Percentiles rank a stretch among this genome's conserved stretches.
Conservation (phyloP, 1,140 invertebrate genomes). For the Drosophila navojoa region DNA sequence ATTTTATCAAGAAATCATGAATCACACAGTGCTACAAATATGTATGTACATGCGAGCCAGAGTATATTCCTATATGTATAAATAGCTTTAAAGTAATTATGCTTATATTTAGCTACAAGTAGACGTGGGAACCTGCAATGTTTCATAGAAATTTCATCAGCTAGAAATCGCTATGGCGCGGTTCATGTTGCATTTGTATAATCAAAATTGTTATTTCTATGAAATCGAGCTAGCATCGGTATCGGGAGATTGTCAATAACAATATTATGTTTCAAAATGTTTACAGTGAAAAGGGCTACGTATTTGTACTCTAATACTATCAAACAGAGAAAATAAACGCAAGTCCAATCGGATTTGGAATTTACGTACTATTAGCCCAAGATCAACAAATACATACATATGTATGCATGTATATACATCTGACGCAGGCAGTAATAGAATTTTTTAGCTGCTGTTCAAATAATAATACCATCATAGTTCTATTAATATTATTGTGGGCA, state of each 20-base stretch:
- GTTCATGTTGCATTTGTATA: conserved; percentile 22
- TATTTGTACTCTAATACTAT: too few relatives aligned
- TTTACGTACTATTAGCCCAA: neutral
- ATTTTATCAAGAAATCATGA: neutral
- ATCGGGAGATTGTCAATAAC: conserved; percentile 1
- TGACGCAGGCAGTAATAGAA: neutral
- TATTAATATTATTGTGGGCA: neutral
- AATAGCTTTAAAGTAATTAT: neutral
- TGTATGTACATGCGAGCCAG: neutral
- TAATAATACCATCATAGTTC: neutral
- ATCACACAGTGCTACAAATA: neutral
- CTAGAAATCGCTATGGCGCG: conserved; percentile 5
- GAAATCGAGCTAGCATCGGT: neutral
- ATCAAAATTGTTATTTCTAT: conserved; percentile 3
- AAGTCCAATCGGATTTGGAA: neutral
- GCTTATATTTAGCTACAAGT: conserved; percentile 63
- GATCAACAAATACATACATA: neutral
- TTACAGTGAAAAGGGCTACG: neutral
- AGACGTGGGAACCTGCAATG: conserved; percentile 32
- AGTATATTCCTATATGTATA: neutral
- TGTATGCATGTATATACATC: too few relatives aligned
- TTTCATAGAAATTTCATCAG: conserved; percentile 64
- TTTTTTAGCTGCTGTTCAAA: neutral
- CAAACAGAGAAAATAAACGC: neutral
- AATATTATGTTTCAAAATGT: conserved; percentile 4